Evolutionary conservation across 2,888 invertebrate species (phyloP), one percentile per base, ranked within the genome.

Genomic region (Drosophila diplacantha): DNA sequence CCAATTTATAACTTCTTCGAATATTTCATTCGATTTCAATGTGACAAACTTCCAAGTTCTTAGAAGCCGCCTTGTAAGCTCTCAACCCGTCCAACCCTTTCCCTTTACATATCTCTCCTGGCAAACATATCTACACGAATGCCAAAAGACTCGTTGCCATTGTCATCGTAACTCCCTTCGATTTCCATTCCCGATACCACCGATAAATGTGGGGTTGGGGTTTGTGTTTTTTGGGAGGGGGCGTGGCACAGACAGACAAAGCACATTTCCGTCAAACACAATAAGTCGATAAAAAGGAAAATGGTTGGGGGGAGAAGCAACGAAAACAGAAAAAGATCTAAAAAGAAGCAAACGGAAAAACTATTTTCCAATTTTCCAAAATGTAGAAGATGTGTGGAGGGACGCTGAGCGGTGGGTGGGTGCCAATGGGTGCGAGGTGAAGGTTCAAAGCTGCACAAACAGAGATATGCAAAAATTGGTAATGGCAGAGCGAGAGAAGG

Each of bases 331-430:
- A 71, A 59, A 52, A 50, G 16, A 47, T 34, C 24, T 44, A 63
- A 64, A 52, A 52, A 58, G 39, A 58, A 55, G 52, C 60, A 57
- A 71, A 63, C 47, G 69, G 68, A 69, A 69, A 75, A 75, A 73
- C 76, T 79, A 75, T 79, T 79, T 79, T 67, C 75, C 72, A 79
- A 79, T 75, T 74, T 74, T 69, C 56, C 56, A 59, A 74, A 71
- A 76, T 60, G 65, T 75, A 69, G 69, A 51, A 69, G 41, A 60
- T 51, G 54, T 50, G 50, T 38, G 54, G 38, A 58, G 44, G 14
- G 24, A 8, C 37, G 37, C 5, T 16, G 5, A 35, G 35, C 1
- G 29, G 29, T 35, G 37, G 26, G 24, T 31, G 37, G n/a, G 12
- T 22, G 43, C 11, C 7, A 22, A 22, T 16, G 44, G 56, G 12